phyloP scores from a whole-genome alignment of 2,113 vertebrate species.

The Stomatorhinus ivindoensis region DNA sequence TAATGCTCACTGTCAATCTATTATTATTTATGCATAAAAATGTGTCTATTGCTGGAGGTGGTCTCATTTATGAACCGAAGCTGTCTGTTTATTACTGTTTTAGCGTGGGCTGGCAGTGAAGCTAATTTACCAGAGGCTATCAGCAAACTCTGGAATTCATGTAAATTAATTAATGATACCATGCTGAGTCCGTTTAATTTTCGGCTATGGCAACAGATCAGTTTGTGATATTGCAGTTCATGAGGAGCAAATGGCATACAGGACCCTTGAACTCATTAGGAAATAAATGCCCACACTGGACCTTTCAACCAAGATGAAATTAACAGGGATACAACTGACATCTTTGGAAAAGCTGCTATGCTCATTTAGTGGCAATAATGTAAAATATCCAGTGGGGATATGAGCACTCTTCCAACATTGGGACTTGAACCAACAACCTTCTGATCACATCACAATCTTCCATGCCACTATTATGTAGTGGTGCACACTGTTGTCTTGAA shows the following conservation, averaged over 20 bases:
- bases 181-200: constrained; percentile 25
- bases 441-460: neutral
- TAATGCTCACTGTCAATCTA: neutral
- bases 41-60: neutral
- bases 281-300: neutral
- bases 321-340: neutral
- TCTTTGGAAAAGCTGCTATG: neutral
- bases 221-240: constrained; percentile 27
- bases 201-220: constrained; percentile 34
- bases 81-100: neutral
- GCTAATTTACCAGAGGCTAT: constrained; percentile 30
- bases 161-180: constrained; percentile 20
- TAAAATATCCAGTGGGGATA: neutral
- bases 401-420: neutral
- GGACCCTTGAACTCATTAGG: neutral
- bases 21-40: neutral
- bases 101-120: constrained; percentile 16
- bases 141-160: constrained; percentile 31
- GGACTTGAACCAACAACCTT: neutral
- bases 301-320: neutral
- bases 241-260: neutral
- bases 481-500: neutral
- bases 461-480: neutral
- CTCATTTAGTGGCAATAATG: neutral
- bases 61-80: neutral